These are phyloP conservation scores for Masnerella sp. DNA, from an alignment of 2,888 invertebrate species.

Conservation along the genomic window DNA sequence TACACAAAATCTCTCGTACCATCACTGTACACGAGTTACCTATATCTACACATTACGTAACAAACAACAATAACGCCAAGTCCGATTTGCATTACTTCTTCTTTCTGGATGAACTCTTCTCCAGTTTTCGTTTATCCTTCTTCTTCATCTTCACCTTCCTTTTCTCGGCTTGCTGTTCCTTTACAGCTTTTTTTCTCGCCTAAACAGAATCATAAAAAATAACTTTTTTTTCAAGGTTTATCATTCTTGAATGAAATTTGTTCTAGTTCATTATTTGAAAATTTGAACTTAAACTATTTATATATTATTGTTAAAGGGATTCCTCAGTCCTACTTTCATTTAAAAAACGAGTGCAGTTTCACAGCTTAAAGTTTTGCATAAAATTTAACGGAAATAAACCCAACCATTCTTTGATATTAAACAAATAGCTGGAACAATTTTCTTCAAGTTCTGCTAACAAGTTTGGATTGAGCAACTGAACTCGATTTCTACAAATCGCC, in stretches of 20 bases:
- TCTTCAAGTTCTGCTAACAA: no score
- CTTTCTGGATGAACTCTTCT: slow-evolving; percentile 78
- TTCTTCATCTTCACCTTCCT: slow-evolving; percentile 94
- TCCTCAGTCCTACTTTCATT: no score
- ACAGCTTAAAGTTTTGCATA: no score
- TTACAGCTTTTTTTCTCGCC: slow-evolving; percentile 91
- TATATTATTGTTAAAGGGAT: no score
- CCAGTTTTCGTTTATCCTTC: slow-evolving; percentile 93
- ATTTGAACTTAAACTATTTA: no score
- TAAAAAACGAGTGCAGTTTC: no score
- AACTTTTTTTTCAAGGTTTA: slow-evolving; percentile 7
- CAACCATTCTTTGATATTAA: no score
- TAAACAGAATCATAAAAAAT: slow-evolving; percentile 63
- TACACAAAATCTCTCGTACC: slow-evolving; percentile 15
- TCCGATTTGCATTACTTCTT: slow-evolving; percentile 52
- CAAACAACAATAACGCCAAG: slow-evolving; percentile 11
- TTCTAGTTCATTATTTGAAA: no score
- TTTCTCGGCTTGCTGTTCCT: slow-evolving; percentile 92
- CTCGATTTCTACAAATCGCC: no score
- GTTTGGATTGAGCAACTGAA: no score
- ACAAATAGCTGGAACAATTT: no score
- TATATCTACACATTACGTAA: slow-evolving; percentile 17
- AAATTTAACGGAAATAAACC: no score
- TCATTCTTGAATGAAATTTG: not conserved
- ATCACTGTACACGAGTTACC: slow-evolving; percentile 8